Percentiles rank a stretch among this genome's conserved stretches.
Evolutionary conservation across 2,888 invertebrate species (phyloP).

Genomic region (Torymus aiolomorphi): DNA sequence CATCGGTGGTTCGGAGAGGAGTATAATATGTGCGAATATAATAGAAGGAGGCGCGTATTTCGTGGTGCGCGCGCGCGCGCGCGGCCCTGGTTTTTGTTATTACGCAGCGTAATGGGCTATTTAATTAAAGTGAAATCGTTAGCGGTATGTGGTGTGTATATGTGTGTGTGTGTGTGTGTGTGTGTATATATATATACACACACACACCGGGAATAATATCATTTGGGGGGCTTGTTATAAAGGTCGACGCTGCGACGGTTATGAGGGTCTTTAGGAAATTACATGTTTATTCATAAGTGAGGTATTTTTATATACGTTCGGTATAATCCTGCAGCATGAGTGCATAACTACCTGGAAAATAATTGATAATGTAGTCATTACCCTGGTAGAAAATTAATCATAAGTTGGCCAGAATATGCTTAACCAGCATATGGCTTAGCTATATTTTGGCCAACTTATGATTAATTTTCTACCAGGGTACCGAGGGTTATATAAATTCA

Average conservation of each 20-base stretch:
- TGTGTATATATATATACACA: no score
- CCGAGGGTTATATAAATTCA: slow-evolving; percentile 10
- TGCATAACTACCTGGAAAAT: neutral
- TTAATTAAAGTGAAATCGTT: slow-evolving; percentile 16
- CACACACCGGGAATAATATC: slow-evolving; percentile 8
- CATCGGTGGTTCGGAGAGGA: no score
- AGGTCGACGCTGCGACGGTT: neutral
- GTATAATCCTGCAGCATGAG: neutral
- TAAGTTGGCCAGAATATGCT: no score
- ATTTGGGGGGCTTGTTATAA: neutral
- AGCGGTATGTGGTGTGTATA: neutral
- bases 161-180: no score
- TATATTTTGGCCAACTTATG: no score
- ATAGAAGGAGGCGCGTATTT: no score
- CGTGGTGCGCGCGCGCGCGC: no score
- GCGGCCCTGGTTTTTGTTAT: no score
- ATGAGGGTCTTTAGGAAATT: slow-evolving; percentile 14
- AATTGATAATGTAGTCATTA: slow-evolving; percentile 9
- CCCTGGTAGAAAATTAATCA: no score
- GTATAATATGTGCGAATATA: no score
- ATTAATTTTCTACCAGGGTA: no score
- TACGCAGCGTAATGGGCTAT: slow-evolving; percentile 1
- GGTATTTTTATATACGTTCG: neutral
- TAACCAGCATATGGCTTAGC: no score
- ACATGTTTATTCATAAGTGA: slow-evolving; percentile 10